A percentile compares a stretch with the other conserved stretches of the same genome.
Evolutionary conservation across 35 echinoderm and acorn worm genomes (phyloP).

Genomic region (Nesometra sesokonis): DNA sequence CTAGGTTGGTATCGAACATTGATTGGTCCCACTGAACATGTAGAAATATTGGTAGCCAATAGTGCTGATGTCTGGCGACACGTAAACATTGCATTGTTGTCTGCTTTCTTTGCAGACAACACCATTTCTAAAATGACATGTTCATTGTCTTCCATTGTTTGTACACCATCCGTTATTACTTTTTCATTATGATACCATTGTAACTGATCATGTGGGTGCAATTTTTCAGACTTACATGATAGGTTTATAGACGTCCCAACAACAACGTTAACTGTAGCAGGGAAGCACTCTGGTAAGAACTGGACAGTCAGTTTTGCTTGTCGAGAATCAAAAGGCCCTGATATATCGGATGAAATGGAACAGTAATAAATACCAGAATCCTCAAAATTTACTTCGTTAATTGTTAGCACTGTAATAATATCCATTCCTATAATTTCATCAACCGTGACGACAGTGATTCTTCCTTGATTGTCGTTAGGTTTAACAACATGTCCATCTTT

Average conservation of each 20-base stretch:
- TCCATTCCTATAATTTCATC: not conserved
- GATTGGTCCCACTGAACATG: not conserved
- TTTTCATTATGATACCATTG: not conserved
- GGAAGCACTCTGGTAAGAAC: not conserved
- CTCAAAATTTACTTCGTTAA: not conserved
- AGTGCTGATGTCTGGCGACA: not conserved
- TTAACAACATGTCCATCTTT: not conserved
- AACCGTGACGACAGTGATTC: not conserved
- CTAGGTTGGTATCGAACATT: not conserved
- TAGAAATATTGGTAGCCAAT: not conserved
- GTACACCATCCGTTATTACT: not conserved
- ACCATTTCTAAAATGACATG: not conserved
- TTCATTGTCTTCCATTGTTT: not conserved
- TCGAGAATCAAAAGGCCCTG: not conserved
- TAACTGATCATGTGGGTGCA: not conserved
- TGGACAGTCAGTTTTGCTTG: not conserved
- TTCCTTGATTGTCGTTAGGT: not conserved
- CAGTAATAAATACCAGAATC: not conserved
- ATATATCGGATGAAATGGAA: not conserved
- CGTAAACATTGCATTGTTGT: not conserved
- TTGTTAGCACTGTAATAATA: not conserved
- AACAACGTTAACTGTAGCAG: not conserved
- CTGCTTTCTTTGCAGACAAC: not conserved
- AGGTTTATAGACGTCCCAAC: not conserved
- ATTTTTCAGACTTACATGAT: not conserved